A percentile compares a stretch with the other conserved stretches of the same genome.
phyloP scores from a whole-genome alignment of 2,797 vertebrate genomes.

The Coendou prehensilis region DNA sequence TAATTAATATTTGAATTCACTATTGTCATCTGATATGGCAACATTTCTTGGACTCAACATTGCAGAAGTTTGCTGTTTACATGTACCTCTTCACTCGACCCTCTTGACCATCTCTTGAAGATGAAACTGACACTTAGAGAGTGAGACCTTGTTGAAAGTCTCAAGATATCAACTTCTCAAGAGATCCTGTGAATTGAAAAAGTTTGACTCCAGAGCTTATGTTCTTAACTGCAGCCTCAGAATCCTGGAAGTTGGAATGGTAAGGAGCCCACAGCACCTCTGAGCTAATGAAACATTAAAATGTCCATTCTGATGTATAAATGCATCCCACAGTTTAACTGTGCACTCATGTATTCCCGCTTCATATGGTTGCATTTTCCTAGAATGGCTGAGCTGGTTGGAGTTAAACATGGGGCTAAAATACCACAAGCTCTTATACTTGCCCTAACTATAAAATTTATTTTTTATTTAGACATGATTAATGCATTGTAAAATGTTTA shows the following conservation, averaged over 20 bases:
- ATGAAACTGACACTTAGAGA: background rate
- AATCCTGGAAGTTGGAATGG: background rate
- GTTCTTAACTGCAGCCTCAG: background rate
- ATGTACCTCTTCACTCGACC: background rate
- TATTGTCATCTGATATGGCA: background rate
- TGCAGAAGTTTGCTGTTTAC: background rate
- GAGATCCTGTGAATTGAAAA: background rate
- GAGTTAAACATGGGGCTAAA: background rate
- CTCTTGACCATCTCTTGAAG: background rate
- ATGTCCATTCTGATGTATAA: background rate
- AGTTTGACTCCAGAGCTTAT: background rate
- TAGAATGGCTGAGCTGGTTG: background rate
- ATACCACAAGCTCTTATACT: no score
- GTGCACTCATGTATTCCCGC: background rate
- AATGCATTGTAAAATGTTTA: background rate
- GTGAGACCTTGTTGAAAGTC: background rate
- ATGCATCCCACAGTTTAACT: background rate
- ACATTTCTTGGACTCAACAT: background rate
- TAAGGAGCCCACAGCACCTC: background rate
- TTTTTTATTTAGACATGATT: background rate
- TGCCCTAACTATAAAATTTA: background rate
- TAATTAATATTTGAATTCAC: background rate
- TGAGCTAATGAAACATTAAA: background rate
- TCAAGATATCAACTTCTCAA: background rate
- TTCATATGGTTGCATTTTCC: background rate